Base-by-base conservation (phyloP, 2,888 invertebrate genomes). In the Gasteruption jaculator region DNA sequence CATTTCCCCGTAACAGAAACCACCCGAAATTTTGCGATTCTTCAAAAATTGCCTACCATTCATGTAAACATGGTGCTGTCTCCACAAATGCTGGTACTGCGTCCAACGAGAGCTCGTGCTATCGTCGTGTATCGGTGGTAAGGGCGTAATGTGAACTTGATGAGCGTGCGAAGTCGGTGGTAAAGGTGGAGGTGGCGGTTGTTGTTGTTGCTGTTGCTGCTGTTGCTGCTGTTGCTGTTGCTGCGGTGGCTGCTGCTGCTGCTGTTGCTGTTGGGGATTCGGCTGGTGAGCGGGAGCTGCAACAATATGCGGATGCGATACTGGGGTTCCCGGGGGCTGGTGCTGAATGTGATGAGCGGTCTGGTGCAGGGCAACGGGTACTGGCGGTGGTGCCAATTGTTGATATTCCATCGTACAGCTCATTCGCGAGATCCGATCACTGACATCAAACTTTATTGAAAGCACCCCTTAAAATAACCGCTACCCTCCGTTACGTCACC, bases 11-110 rank as follows among this genome's bases (percentile, higher is more conserved):
- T 12, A 3, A 20, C 8, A 27, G 14, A 19, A 20, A 16, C n/a
- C 14, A 7, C 7, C n/a, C 27, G 14, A 35, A 19, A 2, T 14
- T 10, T 3, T 7, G 4, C 4, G 8, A 2, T 15, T 15, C 19
- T 34, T 35, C 29, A 36, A 21, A 7, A 11, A 30, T 29, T 12
- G 73, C 79, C 76, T 82, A 85, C 84, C 84, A 73, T 85, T 85
- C 73, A 85, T 82, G 70, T 85, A 84, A 68, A 85, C 84, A 70
- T 85, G 73, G 51, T 74, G 85, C 71, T 86, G 86, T 60, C 85
- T 76, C 85, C 85, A 86, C 54, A 86, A 78, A 71, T 86, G 86
- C 58, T 80, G 80, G 70, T 85, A 85, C 74, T 85, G 85, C 56
- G 79, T 79, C 85, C 85, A 85, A 46, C 79, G 52, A 12, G 71